A percentile compares a stretch with the other conserved stretches of the same genome.
Evolutionary conservation across 2,888 invertebrate genomes (phyloP).

Genomic region (Onchidella celtica): DNA sequence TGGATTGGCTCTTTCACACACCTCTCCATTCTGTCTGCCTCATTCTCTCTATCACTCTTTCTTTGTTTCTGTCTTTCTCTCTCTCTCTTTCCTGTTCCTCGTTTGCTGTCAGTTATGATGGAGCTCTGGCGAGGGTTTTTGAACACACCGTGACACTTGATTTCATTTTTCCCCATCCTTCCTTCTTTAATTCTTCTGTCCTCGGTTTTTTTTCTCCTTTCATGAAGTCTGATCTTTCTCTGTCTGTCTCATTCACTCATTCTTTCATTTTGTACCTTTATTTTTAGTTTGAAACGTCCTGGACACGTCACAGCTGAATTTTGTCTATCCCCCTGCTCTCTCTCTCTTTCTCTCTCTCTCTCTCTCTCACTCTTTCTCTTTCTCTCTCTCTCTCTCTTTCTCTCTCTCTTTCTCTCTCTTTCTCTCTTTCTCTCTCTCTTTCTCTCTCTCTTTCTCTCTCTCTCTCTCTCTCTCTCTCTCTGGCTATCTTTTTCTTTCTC

Average conservation of each 20-base stretch:
- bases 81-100: not conserved
- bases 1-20: no score
- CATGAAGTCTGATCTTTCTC: no score
- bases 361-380: not conserved
- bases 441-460: slow-evolving; percentile 26
- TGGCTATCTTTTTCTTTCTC: slow-evolving; percentile 23
- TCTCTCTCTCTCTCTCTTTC: slow-evolving; percentile 14
- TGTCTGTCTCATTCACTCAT: no score
- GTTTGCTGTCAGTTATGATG: no score
- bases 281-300: not conserved
- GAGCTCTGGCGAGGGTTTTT: no score
- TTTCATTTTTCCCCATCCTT: no score
- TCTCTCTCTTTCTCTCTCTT: slow-evolving; percentile 12
- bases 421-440: not conserved
- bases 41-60: slow-evolving; percentile 26
- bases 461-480: slow-evolving; percentile 22
- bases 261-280: no score
- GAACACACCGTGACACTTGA: no score
- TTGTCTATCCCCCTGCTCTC: not conserved
- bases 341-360: slow-evolving; percentile 6
- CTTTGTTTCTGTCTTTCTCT: not conserved
- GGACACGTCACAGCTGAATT: not conserved
- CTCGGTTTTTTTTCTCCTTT: no score
- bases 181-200: no score
- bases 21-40: no score